Base-by-base conservation (phyloP, 2,113 vertebrate species). In the Sturnus vulgaris region DNA sequence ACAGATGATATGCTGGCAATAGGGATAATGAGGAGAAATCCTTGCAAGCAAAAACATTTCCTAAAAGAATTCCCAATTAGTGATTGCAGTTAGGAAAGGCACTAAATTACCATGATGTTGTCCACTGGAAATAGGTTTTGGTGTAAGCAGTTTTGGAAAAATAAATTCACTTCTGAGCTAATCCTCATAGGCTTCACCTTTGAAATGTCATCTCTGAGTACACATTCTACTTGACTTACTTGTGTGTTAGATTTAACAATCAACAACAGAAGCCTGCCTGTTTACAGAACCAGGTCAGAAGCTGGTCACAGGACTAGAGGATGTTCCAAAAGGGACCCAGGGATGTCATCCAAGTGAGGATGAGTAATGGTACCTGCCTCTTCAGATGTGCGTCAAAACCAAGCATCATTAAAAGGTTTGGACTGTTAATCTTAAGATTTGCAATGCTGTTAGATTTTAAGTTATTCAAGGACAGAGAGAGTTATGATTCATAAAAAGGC, bases 401-500 rank as follows among this genome's bases (percentile, higher is more conserved):
- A 85, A 9, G 42, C 30, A 21, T 63, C 63, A 33, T 83, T 70
- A 75, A 83, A 60, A 83, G 20, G 25, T 64, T 73, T 86, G 70
- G 75, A 52, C 71, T 88, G 50, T 55, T 91, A 78, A 92, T 95
- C 78, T 92, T 60, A 24, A 82, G 27, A 88, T 85, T 82, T 90
- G 82, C 55, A 55, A 28, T 50, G 82, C 53, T 90, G 59, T 86
- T 88, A 57, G 30, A 57, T 47, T 87, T 83, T 68, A 85, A 88
- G 81, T 64, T 75, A 78, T 75, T 94, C 82, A 94, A 95, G 82
- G 88, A 70, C 88, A 95, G 52, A 77, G 79, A 86, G 68, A 86
- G 37, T 80, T 94, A 94, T 88, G 90, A 96, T 93, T 93, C 88
- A 95, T 88, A 88, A 86, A 88, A 87, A 94, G 37, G 93, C 84